Percentiles rank a stretch among this genome's conserved stretches.
Conservation (phyloP, 2,113 vertebrate species). For the Podilymbus podiceps region DNA sequence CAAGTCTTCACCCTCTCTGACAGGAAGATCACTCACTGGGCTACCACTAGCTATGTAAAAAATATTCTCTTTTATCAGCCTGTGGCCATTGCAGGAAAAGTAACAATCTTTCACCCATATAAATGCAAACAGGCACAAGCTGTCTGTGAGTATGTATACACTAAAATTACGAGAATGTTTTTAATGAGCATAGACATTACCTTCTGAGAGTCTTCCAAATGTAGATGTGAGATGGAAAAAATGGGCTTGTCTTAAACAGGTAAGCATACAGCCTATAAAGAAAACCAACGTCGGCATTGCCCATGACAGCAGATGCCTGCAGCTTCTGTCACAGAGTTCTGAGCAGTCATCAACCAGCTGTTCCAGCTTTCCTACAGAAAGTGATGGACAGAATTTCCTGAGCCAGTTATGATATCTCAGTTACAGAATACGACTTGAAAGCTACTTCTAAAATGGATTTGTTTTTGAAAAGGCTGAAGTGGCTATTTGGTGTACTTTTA, state of each 20-base stretch:
- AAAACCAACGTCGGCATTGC: not conserved
- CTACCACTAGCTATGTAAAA: not conserved
- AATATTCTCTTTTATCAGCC: not conserved
- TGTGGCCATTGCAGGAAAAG: not conserved
- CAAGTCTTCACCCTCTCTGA: not conserved
- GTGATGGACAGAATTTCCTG: not conserved
- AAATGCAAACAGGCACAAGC: not conserved
- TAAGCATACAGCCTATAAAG: not conserved
- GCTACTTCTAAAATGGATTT: not conserved
- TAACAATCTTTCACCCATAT: not conserved
- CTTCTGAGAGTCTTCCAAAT: not conserved
- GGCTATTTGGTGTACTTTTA: not conserved
- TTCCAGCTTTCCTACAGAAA: not conserved
- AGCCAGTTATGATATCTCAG: not conserved
- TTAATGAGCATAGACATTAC: not conserved
- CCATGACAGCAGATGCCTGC: accelerated
- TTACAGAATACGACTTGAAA: not conserved
- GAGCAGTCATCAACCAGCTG: not conserved
- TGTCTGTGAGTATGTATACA: not conserved
- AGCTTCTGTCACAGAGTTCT: not conserved
- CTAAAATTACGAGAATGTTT: not conserved
- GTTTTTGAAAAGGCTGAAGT: not conserved
- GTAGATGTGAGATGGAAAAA: not conserved
- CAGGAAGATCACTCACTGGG: not conserved
- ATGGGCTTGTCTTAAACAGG: not conserved